These are phyloP conservation scores for Macaria notata DNA, from an alignment of 2,888 invertebrate genomes.

Conservation along the genomic window DNA sequence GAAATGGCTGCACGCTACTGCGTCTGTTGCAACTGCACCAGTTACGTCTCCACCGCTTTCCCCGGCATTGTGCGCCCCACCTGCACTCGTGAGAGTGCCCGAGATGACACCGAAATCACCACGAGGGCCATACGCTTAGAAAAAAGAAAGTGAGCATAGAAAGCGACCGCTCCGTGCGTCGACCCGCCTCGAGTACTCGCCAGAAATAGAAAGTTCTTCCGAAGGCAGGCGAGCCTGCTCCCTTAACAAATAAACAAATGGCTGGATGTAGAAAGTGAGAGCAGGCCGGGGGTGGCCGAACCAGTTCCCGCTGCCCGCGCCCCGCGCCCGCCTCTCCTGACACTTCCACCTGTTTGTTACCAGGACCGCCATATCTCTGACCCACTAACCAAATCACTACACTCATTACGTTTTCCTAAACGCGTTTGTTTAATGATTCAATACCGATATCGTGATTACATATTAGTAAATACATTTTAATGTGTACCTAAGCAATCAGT, in stretches of 20 bases:
- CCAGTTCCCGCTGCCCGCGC: conserved; percentile 57
- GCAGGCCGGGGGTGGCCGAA: conserved; percentile 63
- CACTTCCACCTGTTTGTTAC: conserved; percentile 46
- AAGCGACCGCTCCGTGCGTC: conserved; percentile 73
- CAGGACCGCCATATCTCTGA: conserved; percentile 53
- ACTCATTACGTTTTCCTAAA: conserved; percentile 45
- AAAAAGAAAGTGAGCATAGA: conserved; percentile 81
- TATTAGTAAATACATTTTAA: conserved; percentile 6
- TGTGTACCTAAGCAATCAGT: conserved; percentile 13
- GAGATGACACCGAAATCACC: conserved; percentile 59
- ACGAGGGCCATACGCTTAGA: conserved; percentile 54
- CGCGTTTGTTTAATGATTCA: conserved; percentile 29
- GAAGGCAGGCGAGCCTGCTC: conserved; percentile 61
- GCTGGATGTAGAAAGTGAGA: conserved; percentile 76
- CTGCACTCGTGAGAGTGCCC: conserved; percentile 31
- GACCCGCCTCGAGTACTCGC: conserved; percentile 71
- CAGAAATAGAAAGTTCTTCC: conserved; percentile 80
- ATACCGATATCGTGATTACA: conserved; percentile 13
- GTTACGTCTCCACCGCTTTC: conserved; percentile 69
- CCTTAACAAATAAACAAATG: conserved; percentile 78
- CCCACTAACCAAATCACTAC: conserved; percentile 66
- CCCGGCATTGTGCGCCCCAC: conserved; percentile 66
- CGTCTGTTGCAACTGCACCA: conserved; percentile 71
- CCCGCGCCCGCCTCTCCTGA: conserved; percentile 28
- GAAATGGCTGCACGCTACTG: conserved; percentile 77